Conservation (phyloP, 1,140 invertebrate genomes). For the Apocrypta bakeri region DNA sequence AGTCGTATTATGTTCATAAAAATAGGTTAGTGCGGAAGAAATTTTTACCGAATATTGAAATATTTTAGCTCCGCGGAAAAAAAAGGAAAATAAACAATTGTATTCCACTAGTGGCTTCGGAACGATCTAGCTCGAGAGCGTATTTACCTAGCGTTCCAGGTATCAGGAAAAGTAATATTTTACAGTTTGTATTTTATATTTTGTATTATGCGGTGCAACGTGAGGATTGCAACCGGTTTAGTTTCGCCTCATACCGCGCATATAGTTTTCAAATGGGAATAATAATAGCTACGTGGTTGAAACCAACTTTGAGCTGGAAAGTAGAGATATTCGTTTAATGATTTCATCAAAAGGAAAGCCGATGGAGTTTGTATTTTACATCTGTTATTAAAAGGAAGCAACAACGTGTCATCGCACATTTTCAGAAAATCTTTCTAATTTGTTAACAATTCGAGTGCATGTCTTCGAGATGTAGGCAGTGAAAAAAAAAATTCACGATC, state of each 20-base stretch:
- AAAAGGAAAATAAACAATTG: not conserved
- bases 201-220: not conserved
- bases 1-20: not conserved
- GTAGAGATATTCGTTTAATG: conserved; percentile 9
- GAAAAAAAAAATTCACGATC: too few species aligned
- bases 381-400: not conserved
- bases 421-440: too few species aligned
- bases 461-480: too few species aligned
- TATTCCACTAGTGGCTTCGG: not conserved
- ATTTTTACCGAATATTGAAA: not conserved
- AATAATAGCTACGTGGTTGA: not conserved
- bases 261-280: not conserved
- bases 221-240: not conserved
- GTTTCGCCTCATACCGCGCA: not conserved
- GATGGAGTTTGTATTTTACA: not conserved
- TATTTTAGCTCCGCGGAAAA: not conserved
- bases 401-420: too few species aligned
- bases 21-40: too few species aligned
- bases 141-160: not conserved
- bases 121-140: too few species aligned
- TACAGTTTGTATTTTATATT: too few species aligned
- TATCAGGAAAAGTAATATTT: not conserved
- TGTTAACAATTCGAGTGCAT: too few species aligned
- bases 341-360: conserved; percentile 19
- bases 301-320: not conserved